phyloP scores from a whole-genome alignment of 2,113 vertebrate species.

The Hyaena hyaena region DNA sequence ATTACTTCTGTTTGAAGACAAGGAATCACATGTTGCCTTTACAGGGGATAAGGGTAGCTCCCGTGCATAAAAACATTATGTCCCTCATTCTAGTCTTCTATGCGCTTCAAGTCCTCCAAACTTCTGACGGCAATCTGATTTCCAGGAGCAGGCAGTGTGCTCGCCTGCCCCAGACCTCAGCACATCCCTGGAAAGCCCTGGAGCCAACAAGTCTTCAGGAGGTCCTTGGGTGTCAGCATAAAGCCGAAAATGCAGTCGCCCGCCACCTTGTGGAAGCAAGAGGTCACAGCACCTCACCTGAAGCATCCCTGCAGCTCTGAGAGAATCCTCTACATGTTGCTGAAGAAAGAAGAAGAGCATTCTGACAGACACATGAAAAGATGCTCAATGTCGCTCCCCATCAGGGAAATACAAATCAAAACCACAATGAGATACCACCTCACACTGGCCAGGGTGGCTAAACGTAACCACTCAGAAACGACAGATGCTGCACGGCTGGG shows the following conservation, averaged over 20 bases:
- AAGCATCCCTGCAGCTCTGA: neutral
- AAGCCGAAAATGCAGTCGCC: neutral
- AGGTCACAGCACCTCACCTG: neutral
- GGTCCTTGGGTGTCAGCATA: too few relatives aligned
- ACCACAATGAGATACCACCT: too few relatives aligned
- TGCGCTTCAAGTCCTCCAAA: neutral
- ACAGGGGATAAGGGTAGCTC: neutral
- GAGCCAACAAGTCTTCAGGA: neutral
- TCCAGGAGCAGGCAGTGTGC: neutral
- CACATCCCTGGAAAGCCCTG: too few relatives aligned
- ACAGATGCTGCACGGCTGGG: too few relatives aligned
- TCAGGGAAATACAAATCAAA: too few relatives aligned
- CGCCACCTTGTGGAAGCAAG: neutral
- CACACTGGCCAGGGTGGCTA: too few relatives aligned
- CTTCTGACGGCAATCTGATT: neutral
- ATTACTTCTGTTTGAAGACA: neutral
- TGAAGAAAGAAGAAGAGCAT: neutral
- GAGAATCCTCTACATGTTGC: neutral
- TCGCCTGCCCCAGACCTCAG: neutral
- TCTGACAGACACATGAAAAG: neutral
- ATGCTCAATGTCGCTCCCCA: too few relatives aligned
- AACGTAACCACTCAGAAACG: too few relatives aligned
- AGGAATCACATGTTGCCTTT: neutral
- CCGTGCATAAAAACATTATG: neutral
- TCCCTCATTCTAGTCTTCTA: neutral